Evolutionary conservation across 2,888 invertebrate genomes (phyloP).

Genomic region (Apotomis betuletana): DNA sequence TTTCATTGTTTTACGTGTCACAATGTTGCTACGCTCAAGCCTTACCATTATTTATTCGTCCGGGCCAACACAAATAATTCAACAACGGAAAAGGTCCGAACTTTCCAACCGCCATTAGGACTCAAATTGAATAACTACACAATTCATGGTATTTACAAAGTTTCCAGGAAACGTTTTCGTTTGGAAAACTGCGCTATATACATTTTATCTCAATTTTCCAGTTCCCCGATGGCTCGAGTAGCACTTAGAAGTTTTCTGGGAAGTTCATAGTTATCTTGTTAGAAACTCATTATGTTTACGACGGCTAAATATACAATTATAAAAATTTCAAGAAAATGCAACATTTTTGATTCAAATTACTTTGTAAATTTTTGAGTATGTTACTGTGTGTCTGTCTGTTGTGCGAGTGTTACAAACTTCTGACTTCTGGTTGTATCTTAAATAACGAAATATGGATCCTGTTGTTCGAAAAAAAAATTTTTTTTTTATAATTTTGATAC

Average conservation of each 20-base stretch:
- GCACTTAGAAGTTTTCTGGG: constrained; percentile 7
- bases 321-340: no score
- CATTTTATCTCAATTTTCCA: constrained; percentile 26
- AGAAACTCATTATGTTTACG: background rate
- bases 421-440: no score
- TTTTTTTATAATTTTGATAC: no score
- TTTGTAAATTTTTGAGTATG: no score
- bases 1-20: constrained; percentile 66
- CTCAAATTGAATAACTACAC: constrained; percentile 21
- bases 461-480: no score
- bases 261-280: constrained; percentile 4
- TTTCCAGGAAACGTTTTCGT: constrained; percentile 2
- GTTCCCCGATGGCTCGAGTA: constrained; percentile 13
- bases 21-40: constrained; percentile 44
- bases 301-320: no score
- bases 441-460: no score
- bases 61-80: constrained; percentile 49
- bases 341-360: no score
- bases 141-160: constrained; percentile 22
- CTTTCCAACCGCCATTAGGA: constrained; percentile 9
- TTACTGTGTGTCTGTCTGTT: no score
- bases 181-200: constrained; percentile 10
- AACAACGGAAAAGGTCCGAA: constrained; percentile 30
- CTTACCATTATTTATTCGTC: constrained; percentile 41
- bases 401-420: no score